Percentiles rank a stretch among this genome's conserved stretches.
Conservation (phyloP, 2,888 invertebrate species). For the Creontiades dilutus region DNA sequence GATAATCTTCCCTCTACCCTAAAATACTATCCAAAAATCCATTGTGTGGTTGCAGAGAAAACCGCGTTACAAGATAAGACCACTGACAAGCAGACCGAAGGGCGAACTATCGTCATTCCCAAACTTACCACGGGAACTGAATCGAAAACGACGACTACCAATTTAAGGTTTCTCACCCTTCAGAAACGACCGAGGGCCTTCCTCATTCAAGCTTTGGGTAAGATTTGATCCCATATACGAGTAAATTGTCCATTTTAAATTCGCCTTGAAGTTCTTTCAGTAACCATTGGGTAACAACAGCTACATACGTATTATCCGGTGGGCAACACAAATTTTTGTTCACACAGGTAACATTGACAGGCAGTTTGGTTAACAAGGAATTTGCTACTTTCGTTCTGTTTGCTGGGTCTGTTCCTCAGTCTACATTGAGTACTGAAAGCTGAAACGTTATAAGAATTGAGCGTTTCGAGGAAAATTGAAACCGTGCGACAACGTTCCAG, state of each 20-base stretch:
- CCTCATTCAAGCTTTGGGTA: constrained; percentile 65
- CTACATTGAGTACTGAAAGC: no score
- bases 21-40: constrained; percentile 15
- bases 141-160: constrained; percentile 51
- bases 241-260: not conserved
- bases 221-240: not conserved
- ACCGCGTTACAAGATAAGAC: constrained; percentile 44
- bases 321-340: no score
- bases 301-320: no score
- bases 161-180: constrained; percentile 64
- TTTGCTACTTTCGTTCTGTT: no score
- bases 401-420: no score
- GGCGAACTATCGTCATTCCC: constrained; percentile 46
- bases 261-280: not conserved
- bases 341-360: no score
- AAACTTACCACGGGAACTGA: constrained; percentile 60
- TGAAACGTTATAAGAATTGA: no score
- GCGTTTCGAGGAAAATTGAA: no score
- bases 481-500: no score
- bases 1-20: not conserved
- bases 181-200: constrained; percentile 67
- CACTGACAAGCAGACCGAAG: constrained; percentile 51
- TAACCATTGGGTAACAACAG: not conserved
- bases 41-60: constrained; percentile 64
- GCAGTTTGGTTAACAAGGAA: no score